Base-by-base conservation (phyloP, 2,888 invertebrate genomes). In the Microplitis deprimator region DNA sequence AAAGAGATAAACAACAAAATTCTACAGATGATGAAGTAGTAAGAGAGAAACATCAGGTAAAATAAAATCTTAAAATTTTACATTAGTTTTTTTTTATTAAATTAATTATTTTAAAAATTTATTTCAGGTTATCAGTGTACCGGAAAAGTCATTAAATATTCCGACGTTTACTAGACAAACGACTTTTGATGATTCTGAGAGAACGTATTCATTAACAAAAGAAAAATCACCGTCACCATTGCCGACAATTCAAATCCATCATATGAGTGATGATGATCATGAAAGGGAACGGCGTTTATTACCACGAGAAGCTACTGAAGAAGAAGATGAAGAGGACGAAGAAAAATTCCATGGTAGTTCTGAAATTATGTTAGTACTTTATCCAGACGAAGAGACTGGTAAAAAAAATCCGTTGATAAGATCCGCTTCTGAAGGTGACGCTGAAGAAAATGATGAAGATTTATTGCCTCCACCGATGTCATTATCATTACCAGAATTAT, bases 281-380 rank as follows among this genome's bases (percentile, higher is more conserved):
- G 71, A 79, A 10, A 40, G 77, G 5, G 29, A 73, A 4, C 77
- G 70, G 62, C 69, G 73, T 70, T 76, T 62, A 73, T 77, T 81
- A 13, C 83, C 84, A 5, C 80, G 83, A 82, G 84, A 82, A 76
- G 59, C 68, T 13, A 77, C 73, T 13, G 59, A 71, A 74, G 78
- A 68, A 8, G 73, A 88, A 78, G 90, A 90, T 64, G 78, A 68
- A 8, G 73, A 88, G 78, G 90, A 90, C 65, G 90, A 90, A 73
- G 91, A 90, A 82, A 91, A 91, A 73, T 83, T 91, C 67, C 92
- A 93, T 72, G 94, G 93, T 62, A 95, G 95, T 89, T 94, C 94
- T 73, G 96, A 96, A 89, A 95, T 96, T 85, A 95, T 96, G 94
- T 91, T 96, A 81, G 94, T 96, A 72, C 91, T 96, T 68, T 93